phyloP scores from a whole-genome alignment of 1,140 invertebrate species.

The Pogonomyrmex barbatus region DNA sequence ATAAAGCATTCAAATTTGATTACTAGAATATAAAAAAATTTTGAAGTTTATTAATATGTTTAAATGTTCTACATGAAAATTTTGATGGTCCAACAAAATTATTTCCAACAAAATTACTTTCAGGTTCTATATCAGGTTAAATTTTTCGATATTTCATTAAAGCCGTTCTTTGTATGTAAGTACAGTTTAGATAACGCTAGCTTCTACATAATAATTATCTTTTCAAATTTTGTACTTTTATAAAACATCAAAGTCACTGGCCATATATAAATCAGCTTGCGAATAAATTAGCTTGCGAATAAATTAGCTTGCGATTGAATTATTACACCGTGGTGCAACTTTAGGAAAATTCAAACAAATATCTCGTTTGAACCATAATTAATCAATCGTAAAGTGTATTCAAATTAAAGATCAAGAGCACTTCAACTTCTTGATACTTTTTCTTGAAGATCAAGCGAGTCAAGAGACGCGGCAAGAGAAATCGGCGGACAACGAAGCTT shows the following conservation, averaged over 20 bases:
- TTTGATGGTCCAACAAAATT: too few relatives aligned
- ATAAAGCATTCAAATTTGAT: too few relatives aligned
- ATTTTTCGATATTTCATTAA: too few relatives aligned
- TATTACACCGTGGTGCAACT: background rate
- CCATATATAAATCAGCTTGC: background rate
- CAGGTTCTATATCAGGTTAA: too few relatives aligned
- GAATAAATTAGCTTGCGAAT: background rate
- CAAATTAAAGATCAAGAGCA: slow-evolving; percentile 7
- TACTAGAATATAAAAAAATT: too few relatives aligned
- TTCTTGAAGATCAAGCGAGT: slow-evolving; percentile 35
- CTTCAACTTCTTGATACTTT: slow-evolving; percentile 16
- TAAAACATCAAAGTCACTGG: background rate
- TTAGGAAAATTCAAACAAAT: slow-evolving; percentile 14
- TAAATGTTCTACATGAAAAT: too few relatives aligned
- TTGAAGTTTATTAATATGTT: too few relatives aligned
- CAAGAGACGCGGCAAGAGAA: slow-evolving; percentile 45
- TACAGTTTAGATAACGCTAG: background rate
- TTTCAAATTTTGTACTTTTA: background rate
- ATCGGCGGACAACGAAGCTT: slow-evolving; percentile 53
- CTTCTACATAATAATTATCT: background rate
- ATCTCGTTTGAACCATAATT: slow-evolving; percentile 16
- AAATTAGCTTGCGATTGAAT: background rate
- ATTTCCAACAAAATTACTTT: too few relatives aligned
- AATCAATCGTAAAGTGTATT: slow-evolving; percentile 10
- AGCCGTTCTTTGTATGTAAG: too few relatives aligned